Percentiles rank a stretch among this genome's conserved stretches.
Conservation (phyloP, 2,888 invertebrate genomes). For the Drosophila lacicola region DNA sequence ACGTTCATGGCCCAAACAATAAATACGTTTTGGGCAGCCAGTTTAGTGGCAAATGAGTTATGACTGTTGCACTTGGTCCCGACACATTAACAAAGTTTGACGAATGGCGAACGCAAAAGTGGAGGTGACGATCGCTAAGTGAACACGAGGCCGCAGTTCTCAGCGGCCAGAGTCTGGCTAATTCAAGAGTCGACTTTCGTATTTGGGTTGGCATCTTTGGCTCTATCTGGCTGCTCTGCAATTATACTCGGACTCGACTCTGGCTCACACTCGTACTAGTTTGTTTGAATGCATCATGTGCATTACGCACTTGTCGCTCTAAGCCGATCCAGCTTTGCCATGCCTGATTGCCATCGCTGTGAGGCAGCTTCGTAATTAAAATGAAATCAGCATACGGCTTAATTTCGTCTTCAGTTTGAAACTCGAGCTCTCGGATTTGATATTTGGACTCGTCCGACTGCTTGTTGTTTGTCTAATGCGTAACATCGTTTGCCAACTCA, state of each 20-base stretch:
- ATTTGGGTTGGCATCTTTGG: conserved; percentile 69
- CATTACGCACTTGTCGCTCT: conserved; percentile 81
- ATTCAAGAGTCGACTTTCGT: conserved; percentile 25
- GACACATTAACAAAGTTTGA: conserved; percentile 76
- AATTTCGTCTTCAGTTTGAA: conserved; percentile 67
- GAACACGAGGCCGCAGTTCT: conserved; percentile 53
- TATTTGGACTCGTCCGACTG: conserved; percentile 59
- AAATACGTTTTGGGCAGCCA: conserved; percentile 72
- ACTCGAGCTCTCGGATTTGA: conserved; percentile 42
- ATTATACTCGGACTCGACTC: conserved; percentile 24
- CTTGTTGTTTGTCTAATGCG: conserved; percentile 80
- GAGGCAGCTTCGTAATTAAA: conserved; percentile 74
- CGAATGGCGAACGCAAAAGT: conserved; percentile 57
- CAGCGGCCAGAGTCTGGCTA: conserved; percentile 9
- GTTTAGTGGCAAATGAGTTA: conserved; percentile 74
- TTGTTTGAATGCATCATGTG: conserved; percentile 47
- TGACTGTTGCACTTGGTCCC: conserved; percentile 76
- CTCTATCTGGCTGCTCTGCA: conserved; percentile 32
- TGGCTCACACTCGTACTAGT: conserved; percentile 32
- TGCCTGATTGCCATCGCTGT: conserved; percentile 73
- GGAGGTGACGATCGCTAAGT: conserved; percentile 63
- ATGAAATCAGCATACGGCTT: conserved; percentile 82
- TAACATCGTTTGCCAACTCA: conserved; percentile 69
- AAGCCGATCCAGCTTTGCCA: conserved; percentile 81
- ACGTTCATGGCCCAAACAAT: conserved; percentile 74